Base-by-base conservation (phyloP, 2,888 invertebrate genomes). In the Lepas anatifera region DNA sequence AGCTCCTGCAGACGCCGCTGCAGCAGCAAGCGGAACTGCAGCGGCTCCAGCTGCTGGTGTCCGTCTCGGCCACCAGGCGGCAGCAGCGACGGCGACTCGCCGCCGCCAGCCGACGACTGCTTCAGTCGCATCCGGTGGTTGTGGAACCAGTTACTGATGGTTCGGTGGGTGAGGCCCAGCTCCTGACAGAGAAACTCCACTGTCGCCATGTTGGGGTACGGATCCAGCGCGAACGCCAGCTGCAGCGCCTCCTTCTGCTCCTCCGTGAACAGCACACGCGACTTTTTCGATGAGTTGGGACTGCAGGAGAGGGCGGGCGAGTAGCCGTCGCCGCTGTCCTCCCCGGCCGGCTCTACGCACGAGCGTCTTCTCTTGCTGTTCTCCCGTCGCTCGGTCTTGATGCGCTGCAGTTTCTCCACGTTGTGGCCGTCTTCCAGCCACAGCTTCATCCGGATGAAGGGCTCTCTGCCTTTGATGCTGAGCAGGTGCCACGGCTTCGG, bases 141-240 rank as follows among this genome's bases (percentile, higher is more conserved):
- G 84, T 99, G 98, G 85, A 99, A 99, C 99, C 99, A 99, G 81
- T 99, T 99, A 72, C 96, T 96, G 77, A 99, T 97, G 70, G 98
- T 98, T 75, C 98, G 86, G 68, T 95, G 90, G 10, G 95, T 92
- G 52, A 99, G 84, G 13, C 89, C 90, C 70, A 99, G 83, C 80
- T 96, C 95, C 41, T 87, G 86, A 41, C 97, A 95, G 71, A 99
- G 84, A 78, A 95, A 95, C 79, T 98, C 97, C 75, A 98, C 95
- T 71, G 95, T 95, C 35, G 92, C 90, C 77, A 95, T 91, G 80
- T 94, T 95, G 0, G 99, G 99, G 80, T 99, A 98, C 0, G 97
- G 96, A 79, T 99, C 98, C 68, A 96, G 84, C 0, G 92, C 90
- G 79, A 98, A 99, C 0, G 98, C 97, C 73, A 95, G 82, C 72